Percentiles rank a stretch among this genome's conserved stretches.
These are phyloP conservation scores for Pammene aurita DNA, from an alignment of 2,888 invertebrate genomes.

Conservation along the genomic window DNA sequence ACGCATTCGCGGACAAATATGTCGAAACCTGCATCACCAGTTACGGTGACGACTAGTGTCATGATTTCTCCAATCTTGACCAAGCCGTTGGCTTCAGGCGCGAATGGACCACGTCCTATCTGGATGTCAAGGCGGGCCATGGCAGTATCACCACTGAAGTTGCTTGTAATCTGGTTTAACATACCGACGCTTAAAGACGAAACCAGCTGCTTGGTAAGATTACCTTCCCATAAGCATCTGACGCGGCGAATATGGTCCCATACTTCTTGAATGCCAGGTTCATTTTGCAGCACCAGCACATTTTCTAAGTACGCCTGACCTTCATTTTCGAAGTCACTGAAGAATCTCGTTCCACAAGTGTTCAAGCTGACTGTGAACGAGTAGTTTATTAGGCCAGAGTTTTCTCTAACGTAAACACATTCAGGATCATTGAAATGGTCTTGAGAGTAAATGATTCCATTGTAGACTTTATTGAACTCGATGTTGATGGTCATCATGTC, in stretches of 20 bases:
- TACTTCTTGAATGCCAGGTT: conserved; percentile 89
- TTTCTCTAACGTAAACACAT: conserved; percentile 89
- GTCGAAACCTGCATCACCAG: conserved; percentile 91
- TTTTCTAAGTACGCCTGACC: conserved; percentile 92
- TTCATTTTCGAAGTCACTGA: conserved; percentile 89
- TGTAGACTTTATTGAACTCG: conserved; percentile 89
- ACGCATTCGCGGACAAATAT: conserved; percentile 90
- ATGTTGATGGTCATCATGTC: conserved; percentile 92
- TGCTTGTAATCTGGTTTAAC: conserved; percentile 90
- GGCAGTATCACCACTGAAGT: conserved; percentile 93
- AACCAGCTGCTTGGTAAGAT: conserved; percentile 88
- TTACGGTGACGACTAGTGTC: conserved; percentile 91
- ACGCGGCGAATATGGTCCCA: conserved; percentile 92
- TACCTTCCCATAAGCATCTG: conserved; percentile 92
- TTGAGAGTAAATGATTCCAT: conserved; percentile 92
- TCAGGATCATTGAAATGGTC: conserved; percentile 86
- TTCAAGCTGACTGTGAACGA: conserved; percentile 89
- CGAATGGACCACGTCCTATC: conserved; percentile 89
- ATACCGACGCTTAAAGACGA: conserved; percentile 90
- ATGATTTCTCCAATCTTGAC: conserved; percentile 92
- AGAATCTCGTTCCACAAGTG: conserved; percentile 90
- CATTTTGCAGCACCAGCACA: conserved; percentile 89
- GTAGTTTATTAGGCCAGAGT: conserved; percentile 87
- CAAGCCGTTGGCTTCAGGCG: conserved; percentile 88
- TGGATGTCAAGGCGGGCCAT: conserved; percentile 91